Conservation (phyloP, 2,888 invertebrate genomes). For the Platynereis dumerilii region DNA sequence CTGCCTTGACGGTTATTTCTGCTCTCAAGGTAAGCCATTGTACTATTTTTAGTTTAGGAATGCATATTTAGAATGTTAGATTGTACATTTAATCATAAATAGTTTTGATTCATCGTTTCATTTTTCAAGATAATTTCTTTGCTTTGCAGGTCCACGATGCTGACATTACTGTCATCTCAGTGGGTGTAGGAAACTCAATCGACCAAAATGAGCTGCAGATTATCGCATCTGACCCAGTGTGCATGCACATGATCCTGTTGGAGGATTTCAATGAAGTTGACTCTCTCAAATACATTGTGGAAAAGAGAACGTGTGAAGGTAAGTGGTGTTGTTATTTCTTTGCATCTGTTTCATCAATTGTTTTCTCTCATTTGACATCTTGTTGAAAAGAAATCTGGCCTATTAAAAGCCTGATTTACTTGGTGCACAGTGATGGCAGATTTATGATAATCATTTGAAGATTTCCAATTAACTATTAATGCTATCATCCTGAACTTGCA, state of each 20-base stretch:
- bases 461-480: too few relatives aligned
- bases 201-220: conserved; percentile 9
- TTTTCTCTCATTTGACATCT: too few relatives aligned
- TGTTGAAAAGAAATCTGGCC: too few relatives aligned
- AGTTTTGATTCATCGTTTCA: not conserved
- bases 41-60: not conserved
- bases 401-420: too few relatives aligned
- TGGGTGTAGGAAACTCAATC: conserved; percentile 24
- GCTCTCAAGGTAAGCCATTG: conserved; percentile 2
- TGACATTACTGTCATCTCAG: conserved; percentile 33
- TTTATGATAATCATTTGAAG: too few relatives aligned
- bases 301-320: conserved; percentile 36
- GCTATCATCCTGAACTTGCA: too few relatives aligned
- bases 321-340: not conserved
- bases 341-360: too few relatives aligned
- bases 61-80: not conserved
- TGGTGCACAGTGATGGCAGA: too few relatives aligned
- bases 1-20: not conserved
- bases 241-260: conserved; percentile 31
- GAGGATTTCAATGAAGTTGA: conserved; percentile 32
- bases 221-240: conserved; percentile 29
- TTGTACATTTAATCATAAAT: not conserved
- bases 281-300: conserved; percentile 27
- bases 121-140: not conserved
- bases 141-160: conserved; percentile 25